Evolutionary conservation across 2,888 invertebrate species (phyloP).

Genomic region (Camptogramma bilineatum): DNA sequence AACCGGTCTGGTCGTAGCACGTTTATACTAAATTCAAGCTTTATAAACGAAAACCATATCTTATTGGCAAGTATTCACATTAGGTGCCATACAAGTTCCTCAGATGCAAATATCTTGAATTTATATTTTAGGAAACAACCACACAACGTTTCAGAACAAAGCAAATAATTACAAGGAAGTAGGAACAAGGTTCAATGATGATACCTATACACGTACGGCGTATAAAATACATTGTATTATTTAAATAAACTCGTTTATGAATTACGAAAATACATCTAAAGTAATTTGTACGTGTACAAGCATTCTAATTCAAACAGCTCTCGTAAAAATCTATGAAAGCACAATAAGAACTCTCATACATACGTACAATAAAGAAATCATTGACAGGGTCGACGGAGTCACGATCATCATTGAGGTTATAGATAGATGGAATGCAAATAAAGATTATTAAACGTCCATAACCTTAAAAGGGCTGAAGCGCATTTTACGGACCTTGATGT

Average conservation of each 20-base stretch:
- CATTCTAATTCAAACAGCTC: constrained; percentile 1
- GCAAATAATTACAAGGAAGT: constrained; percentile 42
- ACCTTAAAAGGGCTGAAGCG: too few relatives aligned
- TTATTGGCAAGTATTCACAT: constrained; percentile 11
- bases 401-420: constrained; percentile 41
- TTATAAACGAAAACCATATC: constrained; percentile 14
- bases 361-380: constrained; percentile 36
- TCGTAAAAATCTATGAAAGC: constrained; percentile 35
- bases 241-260: constrained; percentile 31
- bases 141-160: constrained; percentile 39
- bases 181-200: constrained; percentile 39
- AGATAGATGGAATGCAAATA: constrained; percentile 36
- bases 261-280: constrained; percentile 13
- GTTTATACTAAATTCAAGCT: constrained; percentile 17
- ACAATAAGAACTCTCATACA: constrained; percentile 9
- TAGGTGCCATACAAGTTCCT: constrained; percentile 6
- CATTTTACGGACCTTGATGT: too few relatives aligned
- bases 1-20: constrained; percentile 32
- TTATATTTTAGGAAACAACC: constrained; percentile 30
- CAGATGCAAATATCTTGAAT: constrained; percentile 9
- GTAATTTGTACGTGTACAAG: constrained; percentile 20
- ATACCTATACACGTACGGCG: constrained; percentile 22
- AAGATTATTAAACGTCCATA: constrained; percentile 38
- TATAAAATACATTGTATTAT: constrained; percentile 22
- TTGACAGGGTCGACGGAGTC: constrained; percentile 43